phyloP scores from a whole-genome alignment of 2,113 vertebrate genomes.

The Pituophis catenifer region DNA sequence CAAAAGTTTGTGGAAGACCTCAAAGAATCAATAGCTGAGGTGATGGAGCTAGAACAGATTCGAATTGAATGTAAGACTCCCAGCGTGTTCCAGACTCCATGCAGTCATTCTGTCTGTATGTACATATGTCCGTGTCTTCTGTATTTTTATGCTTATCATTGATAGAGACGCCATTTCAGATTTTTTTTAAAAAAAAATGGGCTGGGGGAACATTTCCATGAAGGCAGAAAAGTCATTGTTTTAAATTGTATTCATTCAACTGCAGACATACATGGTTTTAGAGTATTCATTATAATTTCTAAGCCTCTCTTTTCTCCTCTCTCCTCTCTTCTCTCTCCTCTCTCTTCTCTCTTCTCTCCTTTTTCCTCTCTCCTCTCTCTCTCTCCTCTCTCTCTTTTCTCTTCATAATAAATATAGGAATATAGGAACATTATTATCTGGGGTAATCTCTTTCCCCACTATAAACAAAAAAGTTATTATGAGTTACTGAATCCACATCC shows the following conservation, averaged over 20 bases:
- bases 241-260: background rate
- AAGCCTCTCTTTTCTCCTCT: background rate
- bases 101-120: slow-evolving; percentile 21
- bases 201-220: background rate
- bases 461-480: background rate
- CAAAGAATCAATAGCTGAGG: slow-evolving; percentile 94
- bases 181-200: background rate
- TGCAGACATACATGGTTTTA: background rate
- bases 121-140: slow-evolving; percentile 1
- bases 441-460: background rate
- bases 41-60: slow-evolving; percentile 98
- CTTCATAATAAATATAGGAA: background rate
- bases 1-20: slow-evolving; percentile 97
- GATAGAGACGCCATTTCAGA: background rate
- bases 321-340: background rate
- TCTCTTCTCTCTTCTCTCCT: accelerated
- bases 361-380: background rate
- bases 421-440: background rate
- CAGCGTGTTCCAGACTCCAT: background rate
- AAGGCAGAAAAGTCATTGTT: background rate
- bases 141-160: background rate
- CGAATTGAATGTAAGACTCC: slow-evolving; percentile 92
- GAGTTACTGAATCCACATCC: background rate
- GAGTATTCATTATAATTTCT: background rate
- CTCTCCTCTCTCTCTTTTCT: background rate